These are phyloP conservation scores for Phaetusa simplex DNA, from an alignment of 2,113 vertebrate genomes.

Conservation along the genomic window DNA sequence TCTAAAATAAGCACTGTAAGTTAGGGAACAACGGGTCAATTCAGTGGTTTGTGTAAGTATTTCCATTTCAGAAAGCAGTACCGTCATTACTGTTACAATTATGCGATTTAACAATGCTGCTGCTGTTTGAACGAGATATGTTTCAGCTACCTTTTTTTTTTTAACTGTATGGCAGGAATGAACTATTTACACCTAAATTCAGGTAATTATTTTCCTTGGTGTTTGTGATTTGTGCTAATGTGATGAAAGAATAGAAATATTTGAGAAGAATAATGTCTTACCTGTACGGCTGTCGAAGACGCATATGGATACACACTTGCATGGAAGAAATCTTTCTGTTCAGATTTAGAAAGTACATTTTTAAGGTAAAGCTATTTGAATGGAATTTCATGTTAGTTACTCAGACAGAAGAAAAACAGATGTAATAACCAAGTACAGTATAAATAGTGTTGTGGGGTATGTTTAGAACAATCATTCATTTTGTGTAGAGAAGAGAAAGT, in stretches of 20 bases:
- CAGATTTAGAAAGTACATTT: background rate
- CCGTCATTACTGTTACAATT: rapidly evolving
- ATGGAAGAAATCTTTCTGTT: background rate
- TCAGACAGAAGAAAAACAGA: background rate
- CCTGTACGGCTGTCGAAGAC: background rate
- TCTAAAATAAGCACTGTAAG: background rate
- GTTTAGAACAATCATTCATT: background rate
- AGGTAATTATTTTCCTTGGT: background rate
- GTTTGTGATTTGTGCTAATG: background rate
- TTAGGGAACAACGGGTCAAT: background rate
- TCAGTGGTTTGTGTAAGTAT: background rate
- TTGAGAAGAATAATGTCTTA: background rate
- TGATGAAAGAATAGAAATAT: background rate
- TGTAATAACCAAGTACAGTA: background rate
- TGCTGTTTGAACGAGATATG: background rate
- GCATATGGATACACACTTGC: background rate
- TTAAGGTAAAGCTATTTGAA: background rate
- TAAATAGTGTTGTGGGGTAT: background rate
- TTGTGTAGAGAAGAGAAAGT: background rate
- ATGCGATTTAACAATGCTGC: background rate
- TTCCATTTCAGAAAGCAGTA: background rate
- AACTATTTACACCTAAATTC: background rate
- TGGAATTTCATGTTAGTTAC: background rate
- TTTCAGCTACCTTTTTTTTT: background rate
- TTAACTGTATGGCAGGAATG: background rate